These are phyloP conservation scores for Philopedon plagiatum DNA, from an alignment of 2,888 invertebrate genomes.

Conservation along the genomic window DNA sequence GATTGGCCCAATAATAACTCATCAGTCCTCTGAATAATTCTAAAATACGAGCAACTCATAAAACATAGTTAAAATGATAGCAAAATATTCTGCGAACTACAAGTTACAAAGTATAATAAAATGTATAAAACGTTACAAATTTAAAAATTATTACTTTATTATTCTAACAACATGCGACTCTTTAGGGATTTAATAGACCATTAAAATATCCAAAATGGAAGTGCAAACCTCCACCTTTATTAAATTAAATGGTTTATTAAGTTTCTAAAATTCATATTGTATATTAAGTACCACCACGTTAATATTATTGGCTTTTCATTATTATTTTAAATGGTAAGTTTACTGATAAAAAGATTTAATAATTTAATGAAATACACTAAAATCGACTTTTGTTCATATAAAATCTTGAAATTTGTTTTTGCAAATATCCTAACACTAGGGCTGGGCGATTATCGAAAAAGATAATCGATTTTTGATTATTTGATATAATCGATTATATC, in stretches of 20 bases:
- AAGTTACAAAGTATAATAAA: slow-evolving; percentile 35
- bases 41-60: slow-evolving; percentile 26
- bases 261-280: neutral
- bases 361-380: neutral
- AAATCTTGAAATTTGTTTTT: too few relatives aligned
- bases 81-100: slow-evolving; percentile 40
- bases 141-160: slow-evolving; percentile 31
- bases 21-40: slow-evolving; percentile 6
- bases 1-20: neutral
- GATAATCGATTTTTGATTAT: too few relatives aligned
- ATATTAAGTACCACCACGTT: slow-evolving; percentile 39
- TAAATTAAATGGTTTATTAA: slow-evolving; percentile 8
- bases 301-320: slow-evolving; percentile 6
- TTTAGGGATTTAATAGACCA: slow-evolving; percentile 13
- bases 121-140: slow-evolving; percentile 41
- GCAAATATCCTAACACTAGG: too few relatives aligned
- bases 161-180: slow-evolving; percentile 1
- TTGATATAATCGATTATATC: too few relatives aligned
- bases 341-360: slow-evolving; percentile 28
- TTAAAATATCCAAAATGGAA: neutral
- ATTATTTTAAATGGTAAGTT: neutral
- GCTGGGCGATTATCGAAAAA: too few relatives aligned
- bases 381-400: too few relatives aligned
- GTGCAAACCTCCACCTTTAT: neutral
- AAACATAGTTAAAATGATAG: slow-evolving; percentile 40